These are phyloP conservation scores for Rhombomys opimus DNA, from an alignment of 2,113 vertebrate species.

Conservation along the genomic window DNA sequence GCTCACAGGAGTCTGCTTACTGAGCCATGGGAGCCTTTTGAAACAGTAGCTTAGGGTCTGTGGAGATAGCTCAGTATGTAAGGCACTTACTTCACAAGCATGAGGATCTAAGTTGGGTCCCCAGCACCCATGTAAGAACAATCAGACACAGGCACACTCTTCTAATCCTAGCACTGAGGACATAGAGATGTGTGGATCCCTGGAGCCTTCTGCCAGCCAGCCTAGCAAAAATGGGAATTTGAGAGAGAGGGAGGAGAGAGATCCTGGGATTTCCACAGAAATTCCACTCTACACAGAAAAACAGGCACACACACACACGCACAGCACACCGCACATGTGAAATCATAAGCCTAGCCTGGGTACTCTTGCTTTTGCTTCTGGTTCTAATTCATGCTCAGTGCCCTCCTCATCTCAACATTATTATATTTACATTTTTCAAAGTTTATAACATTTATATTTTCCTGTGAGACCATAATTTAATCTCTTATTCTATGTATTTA, in stretches of 20 bases:
- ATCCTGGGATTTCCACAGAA: no score
- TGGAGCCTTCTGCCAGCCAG: not conserved
- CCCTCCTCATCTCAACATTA: not conserved
- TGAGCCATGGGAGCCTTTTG: not conserved
- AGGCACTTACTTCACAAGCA: not conserved
- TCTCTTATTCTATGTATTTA: not conserved
- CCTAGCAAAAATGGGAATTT: not conserved
- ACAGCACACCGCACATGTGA: not conserved
- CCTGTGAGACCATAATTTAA: not conserved
- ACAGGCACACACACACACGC: not conserved
- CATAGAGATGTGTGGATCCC: not conserved
- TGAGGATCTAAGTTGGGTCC: not conserved
- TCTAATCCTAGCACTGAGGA: not conserved
- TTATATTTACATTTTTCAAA: not conserved
- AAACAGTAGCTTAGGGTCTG: not conserved
- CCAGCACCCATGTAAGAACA: not conserved
- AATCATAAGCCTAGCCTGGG: not conserved
- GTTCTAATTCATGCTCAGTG: not conserved
- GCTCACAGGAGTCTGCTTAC: not conserved
- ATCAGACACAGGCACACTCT: not conserved
- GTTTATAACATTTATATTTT: constrained; percentile 21
- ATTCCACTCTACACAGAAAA: not conserved
- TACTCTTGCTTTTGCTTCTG: not conserved
- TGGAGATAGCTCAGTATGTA: not conserved
- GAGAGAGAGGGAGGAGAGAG: not conserved